Evolutionary conservation across 2,113 vertebrate genomes (phyloP).

Genomic region (Pseudolaguvia tuberculata): DNA sequence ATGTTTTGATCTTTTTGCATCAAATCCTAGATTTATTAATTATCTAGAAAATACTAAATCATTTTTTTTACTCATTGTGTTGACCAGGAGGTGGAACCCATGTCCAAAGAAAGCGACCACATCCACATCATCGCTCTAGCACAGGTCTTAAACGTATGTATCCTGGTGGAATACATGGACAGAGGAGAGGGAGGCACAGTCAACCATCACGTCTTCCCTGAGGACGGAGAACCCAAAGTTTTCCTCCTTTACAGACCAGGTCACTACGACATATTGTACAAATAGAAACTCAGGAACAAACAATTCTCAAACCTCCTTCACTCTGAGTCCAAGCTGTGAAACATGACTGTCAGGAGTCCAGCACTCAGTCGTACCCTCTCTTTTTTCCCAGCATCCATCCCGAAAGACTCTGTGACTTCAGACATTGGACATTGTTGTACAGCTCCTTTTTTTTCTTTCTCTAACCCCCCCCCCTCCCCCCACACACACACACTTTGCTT

Average conservation of each 20-base stretch:
- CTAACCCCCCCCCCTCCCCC: conserved; percentile 23
- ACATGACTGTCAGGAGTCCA: conserved; percentile 36
- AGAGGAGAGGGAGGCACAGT: conserved; percentile 84
- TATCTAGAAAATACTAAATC: not conserved
- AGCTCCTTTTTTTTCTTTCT: conserved; percentile 33
- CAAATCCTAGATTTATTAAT: not conserved
- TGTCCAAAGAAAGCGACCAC: conserved; percentile 94
- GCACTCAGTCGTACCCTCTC: conserved; percentile 3
- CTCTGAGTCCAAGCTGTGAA: conserved; percentile 41
- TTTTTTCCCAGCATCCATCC: conserved; percentile 14
- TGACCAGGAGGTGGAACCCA: conserved; percentile 77
- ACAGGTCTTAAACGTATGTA: conserved; percentile 82
- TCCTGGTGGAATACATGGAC: conserved; percentile 95
- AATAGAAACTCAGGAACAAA: conserved; percentile 60
- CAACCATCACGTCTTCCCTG: conserved; percentile 86
- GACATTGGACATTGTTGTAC: conserved; percentile 50
- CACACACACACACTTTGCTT: no score
- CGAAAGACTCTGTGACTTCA: conserved; percentile 38
- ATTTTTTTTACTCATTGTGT: conserved; percentile 21
- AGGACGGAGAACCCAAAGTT: conserved; percentile 84
- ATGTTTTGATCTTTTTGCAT: not conserved
- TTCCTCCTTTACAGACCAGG: conserved; percentile 88
- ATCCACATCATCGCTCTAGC: conserved; percentile 94
- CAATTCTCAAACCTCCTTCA: conserved; percentile 1
- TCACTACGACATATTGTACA: conserved; percentile 92